These are phyloP conservation scores for Phalacrocorax pelagicus DNA, from an alignment of 2,113 vertebrate species.

Conservation along the genomic window DNA sequence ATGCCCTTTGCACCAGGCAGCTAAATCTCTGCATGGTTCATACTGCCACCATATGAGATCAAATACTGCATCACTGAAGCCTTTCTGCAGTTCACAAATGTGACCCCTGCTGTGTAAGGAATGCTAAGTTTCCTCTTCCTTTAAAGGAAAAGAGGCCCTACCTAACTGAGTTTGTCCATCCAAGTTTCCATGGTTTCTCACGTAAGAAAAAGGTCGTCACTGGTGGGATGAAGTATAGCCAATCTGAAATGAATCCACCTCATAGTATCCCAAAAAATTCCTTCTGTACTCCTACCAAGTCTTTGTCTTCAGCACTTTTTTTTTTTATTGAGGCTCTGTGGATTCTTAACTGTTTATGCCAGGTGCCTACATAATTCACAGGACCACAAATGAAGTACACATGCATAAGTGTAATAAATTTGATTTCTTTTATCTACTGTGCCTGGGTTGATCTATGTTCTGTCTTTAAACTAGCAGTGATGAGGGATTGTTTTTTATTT, in stretches of 20 bases:
- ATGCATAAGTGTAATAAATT: not conserved
- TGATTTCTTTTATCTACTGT: not conserved
- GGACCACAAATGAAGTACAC: not conserved
- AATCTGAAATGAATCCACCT: not conserved
- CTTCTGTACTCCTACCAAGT: not conserved
- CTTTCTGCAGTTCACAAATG: constrained; percentile 11
- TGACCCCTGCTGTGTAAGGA: constrained; percentile 43
- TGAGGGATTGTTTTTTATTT: not conserved
- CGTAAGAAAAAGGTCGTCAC: not conserved
- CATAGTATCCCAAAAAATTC: not conserved
- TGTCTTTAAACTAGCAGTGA: not conserved
- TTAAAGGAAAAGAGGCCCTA: constrained; percentile 26
- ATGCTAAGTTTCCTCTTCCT: constrained; percentile 33
- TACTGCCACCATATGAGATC: constrained; percentile 38
- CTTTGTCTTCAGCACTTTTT: not conserved
- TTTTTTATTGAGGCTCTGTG: not conserved
- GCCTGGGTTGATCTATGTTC: not conserved
- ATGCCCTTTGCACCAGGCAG: constrained; percentile 20
- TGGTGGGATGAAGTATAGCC: not conserved
- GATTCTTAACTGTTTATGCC: not conserved
- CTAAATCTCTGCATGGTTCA: not conserved
- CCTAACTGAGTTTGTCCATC: not conserved
- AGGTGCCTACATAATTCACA: not conserved
- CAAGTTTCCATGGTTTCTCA: constrained; percentile 42
- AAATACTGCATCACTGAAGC: constrained; percentile 8